Evolutionary conservation across 2,113 vertebrate species (phyloP).

Genomic region (Diadophis punctatus): DNA sequence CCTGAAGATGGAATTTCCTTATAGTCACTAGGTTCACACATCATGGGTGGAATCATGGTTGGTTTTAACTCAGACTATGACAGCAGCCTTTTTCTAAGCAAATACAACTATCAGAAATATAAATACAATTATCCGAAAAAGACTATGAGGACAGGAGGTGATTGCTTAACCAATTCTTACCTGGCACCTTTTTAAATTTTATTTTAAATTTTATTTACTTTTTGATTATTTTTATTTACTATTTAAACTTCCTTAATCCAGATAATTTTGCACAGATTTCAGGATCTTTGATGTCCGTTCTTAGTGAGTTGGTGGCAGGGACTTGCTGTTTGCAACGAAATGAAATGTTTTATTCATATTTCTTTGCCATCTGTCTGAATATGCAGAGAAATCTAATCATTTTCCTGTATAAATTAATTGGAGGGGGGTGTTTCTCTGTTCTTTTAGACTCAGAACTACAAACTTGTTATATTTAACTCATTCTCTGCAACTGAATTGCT

Average conservation of each 20-base stretch:
- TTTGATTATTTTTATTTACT: constrained; percentile 19
- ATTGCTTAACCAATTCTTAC: not conserved
- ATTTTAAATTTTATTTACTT: not conserved
- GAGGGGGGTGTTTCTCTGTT: not conserved
- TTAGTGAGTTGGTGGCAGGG: not conserved
- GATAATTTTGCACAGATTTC: not conserved
- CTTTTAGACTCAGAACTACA: not conserved
- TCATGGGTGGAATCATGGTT: not conserved
- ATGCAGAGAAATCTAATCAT: not conserved
- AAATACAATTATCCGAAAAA: not conserved
- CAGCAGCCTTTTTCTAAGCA: not conserved
- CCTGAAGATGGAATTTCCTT: not conserved
- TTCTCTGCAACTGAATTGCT: fast-evolving
- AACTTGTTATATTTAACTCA: constrained; percentile 2
- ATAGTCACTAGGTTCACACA: not conserved
- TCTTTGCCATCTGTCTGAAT: constrained; percentile 12
- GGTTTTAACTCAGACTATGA: not conserved
- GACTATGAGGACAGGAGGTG: not conserved
- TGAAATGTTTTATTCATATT: constrained; percentile 2
- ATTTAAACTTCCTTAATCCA: constrained; percentile 2
- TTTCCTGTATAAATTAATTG: not conserved
- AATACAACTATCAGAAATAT: not conserved
- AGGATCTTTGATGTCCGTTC: not conserved
- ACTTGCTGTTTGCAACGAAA: not conserved
- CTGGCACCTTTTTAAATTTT: not conserved